Base-by-base conservation (phyloP, 1,140 invertebrate genomes). In the Polyergus mexicanus region DNA sequence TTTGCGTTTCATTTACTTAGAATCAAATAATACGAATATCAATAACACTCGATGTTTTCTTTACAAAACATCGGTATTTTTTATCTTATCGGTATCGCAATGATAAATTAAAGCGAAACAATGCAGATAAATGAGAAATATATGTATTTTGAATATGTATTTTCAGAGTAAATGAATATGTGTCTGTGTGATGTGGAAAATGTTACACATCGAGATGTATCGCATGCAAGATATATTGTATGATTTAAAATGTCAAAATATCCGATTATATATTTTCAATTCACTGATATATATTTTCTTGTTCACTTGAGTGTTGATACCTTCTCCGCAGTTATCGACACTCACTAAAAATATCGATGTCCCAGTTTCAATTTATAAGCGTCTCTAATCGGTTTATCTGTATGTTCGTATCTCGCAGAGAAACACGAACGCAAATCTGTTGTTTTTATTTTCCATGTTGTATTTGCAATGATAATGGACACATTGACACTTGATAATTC, bases 51-150 rank as follows among this genome's bases (percentile, higher is more conserved):
- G 16, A 71, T 41, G 19, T 47, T 71, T 41, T 44, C 0, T 28
- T 56, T 25, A n/a, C 6, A 41, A 56, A 58, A 69, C 41, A 41
- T 41, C 16, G 41, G 8, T 71, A 38, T 13, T 63, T 83, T 16
- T 72, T 74, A 28, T 83, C 54, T 22, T 62, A 47, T 60, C 22
- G 41, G 8, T 63, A 65, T 51, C 65, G 3, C 5, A 28, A 22
- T n/a, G 66, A 81, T 72, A 60, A 81, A 72, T 83, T 60, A 8
- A 83, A 60, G 4, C 7, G 3, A 81, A 83, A 72, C 13, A 72
- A 13, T 25, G 2, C 16, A 44, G 25, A 83, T 74, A 83, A 81
- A 7, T 60, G 25, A 35, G 13, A 51, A 58, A 19, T 58, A 60
- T 2, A 19, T 28, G n/a, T 68, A 44, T 32, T 3, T 25, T 65